A percentile compares a stretch with the other conserved stretches of the same genome.
phyloP scores from a whole-genome alignment of 2,888 invertebrate species.

The Anagyrus pseudococci region DNA sequence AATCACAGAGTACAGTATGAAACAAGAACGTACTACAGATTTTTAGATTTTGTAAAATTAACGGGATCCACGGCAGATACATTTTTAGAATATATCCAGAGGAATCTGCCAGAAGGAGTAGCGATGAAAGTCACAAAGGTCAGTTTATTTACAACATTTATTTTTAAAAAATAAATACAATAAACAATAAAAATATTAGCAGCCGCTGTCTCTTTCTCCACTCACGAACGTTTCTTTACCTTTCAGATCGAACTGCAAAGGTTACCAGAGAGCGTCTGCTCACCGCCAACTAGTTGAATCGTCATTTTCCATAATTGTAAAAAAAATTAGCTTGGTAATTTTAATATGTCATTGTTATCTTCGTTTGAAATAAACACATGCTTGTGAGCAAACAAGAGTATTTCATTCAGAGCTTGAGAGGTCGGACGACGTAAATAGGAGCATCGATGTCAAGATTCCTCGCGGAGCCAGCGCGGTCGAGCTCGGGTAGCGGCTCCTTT shows the following conservation, averaged over 20 bases:
- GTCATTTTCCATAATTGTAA: constrained; percentile 1
- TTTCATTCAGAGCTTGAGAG: constrained; percentile 25
- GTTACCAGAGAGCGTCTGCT: constrained; percentile 45
- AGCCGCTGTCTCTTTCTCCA: constrained; percentile 3
- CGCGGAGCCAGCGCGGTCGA: constrained; percentile 40
- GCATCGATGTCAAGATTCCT: constrained; percentile 43
- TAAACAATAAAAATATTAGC: constrained; percentile 12
- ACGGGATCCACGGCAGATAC: constrained; percentile 97
- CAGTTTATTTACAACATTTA: constrained; percentile 34
- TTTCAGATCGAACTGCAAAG: constrained; percentile 51
- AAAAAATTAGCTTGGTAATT: constrained; percentile 25
- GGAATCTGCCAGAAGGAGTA: constrained; percentile 97
- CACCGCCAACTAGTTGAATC: constrained; percentile 28
- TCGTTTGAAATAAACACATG: constrained; percentile 33
- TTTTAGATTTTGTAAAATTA: constrained; percentile 80
- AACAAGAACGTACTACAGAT: constrained; percentile 88
- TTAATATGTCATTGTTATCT: constrained; percentile 21
- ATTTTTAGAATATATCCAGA: constrained; percentile 92
- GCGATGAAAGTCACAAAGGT: constrained; percentile 89
- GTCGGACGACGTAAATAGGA: constrained; percentile 49
- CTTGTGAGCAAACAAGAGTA: constrained; percentile 23
- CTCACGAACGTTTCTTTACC: constrained; percentile 6
- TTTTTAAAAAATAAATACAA: constrained; percentile 27
- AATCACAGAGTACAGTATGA: constrained; percentile 97
- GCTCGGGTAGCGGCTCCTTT: constrained; percentile 49